Conservation (phyloP, 1,140 invertebrate species). For the Drosophila hydei region DNA sequence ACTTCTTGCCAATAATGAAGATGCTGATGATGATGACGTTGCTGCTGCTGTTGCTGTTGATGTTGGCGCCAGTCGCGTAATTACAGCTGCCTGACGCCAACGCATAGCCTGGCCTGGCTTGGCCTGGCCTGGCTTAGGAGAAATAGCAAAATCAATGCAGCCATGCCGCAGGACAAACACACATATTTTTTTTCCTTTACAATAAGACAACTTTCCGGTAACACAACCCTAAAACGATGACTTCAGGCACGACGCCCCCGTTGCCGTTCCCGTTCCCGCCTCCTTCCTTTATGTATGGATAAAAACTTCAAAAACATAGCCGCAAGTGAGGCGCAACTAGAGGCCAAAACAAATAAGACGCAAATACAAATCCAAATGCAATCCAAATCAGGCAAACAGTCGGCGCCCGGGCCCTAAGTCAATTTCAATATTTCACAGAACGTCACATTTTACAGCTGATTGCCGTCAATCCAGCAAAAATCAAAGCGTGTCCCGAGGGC, state of each 20-base stretch:
- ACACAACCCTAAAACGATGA: conserved; percentile 15
- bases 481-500: conserved; percentile 58
- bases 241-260: no score
- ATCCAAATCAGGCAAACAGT: conserved; percentile 65
- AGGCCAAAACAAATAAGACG: conserved; percentile 52
- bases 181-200: conserved; percentile 33
- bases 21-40: conserved; percentile 12
- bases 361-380: conserved; percentile 41
- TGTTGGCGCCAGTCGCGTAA: conserved; percentile 35
- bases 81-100: conserved; percentile 41
- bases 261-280: no score
- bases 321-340: conserved; percentile 64
- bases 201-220: conserved; percentile 29
- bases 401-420: conserved; percentile 52
- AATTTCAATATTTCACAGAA: conserved; percentile 50
- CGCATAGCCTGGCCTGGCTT: background rate
- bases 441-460: conserved; percentile 75
- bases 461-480: conserved; percentile 67
- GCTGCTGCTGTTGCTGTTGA: conserved; percentile 20
- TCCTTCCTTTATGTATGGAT: conserved; percentile 14
- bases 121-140: conserved; percentile 5
- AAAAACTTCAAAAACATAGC: conserved; percentile 70
- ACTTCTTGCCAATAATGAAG: conserved; percentile 42
- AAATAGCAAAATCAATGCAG: conserved; percentile 51
- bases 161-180: conserved; percentile 29